These are phyloP conservation scores for Lucilia cuprina DNA, from an alignment of 1,140 invertebrate species.

Conservation along the genomic window DNA sequence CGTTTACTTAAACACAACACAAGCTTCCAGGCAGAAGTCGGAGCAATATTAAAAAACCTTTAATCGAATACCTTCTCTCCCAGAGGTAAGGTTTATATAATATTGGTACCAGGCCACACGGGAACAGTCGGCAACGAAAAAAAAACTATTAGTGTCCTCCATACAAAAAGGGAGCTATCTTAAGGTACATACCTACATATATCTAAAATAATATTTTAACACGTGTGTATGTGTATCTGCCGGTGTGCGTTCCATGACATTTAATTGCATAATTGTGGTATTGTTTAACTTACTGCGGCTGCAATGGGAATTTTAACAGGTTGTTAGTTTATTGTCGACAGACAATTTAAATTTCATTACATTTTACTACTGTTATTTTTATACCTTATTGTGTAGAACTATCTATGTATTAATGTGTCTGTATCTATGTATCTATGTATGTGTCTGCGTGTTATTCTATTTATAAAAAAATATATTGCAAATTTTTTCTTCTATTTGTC, in stretches of 20 bases:
- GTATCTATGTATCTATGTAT: neutral
- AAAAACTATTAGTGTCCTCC: too few relatives aligned
- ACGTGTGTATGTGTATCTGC: neutral
- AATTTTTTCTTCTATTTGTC: too few relatives aligned
- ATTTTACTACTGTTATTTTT: neutral
- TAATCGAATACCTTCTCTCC: too few relatives aligned
- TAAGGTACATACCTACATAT: neutral
- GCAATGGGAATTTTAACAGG: conserved; percentile 33
- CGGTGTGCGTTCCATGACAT: neutral
- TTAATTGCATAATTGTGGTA: conserved; percentile 32
- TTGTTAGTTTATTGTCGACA: conserved; percentile 26
- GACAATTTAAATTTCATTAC: conserved; percentile 28
- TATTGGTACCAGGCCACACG: too few relatives aligned
- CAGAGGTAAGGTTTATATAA: too few relatives aligned
- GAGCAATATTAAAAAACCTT: too few relatives aligned
- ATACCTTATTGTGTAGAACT: neutral
- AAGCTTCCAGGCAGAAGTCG: too few relatives aligned
- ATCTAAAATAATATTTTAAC: neutral
- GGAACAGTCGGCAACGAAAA: too few relatives aligned
- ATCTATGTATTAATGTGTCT: too few relatives aligned
- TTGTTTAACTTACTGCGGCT: conserved; percentile 32
- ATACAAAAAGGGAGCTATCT: too few relatives aligned
- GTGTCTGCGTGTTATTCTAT: neutral
- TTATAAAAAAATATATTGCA: too few relatives aligned
- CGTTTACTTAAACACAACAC: too few relatives aligned